phyloP scores from a whole-genome alignment of 1,140 invertebrate genomes.

The Drosophila azteca region DNA sequence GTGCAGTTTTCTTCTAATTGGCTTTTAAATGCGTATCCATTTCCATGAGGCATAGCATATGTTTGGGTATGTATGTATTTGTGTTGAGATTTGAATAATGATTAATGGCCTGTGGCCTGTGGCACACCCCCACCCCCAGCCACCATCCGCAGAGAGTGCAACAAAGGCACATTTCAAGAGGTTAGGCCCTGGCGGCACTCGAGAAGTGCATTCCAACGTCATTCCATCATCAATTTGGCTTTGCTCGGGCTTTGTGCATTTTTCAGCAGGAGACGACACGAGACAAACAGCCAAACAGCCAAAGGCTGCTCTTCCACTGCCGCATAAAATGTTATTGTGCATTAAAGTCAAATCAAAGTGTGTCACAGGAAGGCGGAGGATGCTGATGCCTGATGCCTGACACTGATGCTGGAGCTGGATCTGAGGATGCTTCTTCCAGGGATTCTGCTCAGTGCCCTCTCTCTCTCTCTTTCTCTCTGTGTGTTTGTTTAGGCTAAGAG shows the following conservation, averaged over 20 bases:
- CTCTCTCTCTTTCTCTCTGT: slow-evolving; percentile 16
- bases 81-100: slow-evolving; percentile 57
- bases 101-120: slow-evolving; percentile 46
- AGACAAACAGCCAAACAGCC: slow-evolving; percentile 26
- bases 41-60: not conserved
- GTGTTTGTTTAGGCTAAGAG: slow-evolving; percentile 63
- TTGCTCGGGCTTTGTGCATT: slow-evolving; percentile 59
- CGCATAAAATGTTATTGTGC: slow-evolving; percentile 68
- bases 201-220: slow-evolving; percentile 55
- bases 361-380: slow-evolving; percentile 36
- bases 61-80: slow-evolving; percentile 3
- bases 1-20: slow-evolving; percentile 58
- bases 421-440: slow-evolving; percentile 30
- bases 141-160: slow-evolving; percentile 6
- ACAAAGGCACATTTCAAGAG: slow-evolving; percentile 35
- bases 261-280: slow-evolving; percentile 33
- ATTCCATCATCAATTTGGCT: slow-evolving; percentile 62
- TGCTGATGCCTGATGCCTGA: not conserved
- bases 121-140: not conserved
- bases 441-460: slow-evolving; percentile 5
- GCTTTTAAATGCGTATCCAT: slow-evolving; percentile 51
- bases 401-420: not conserved
- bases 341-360: slow-evolving; percentile 80
- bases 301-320: slow-evolving; percentile 38
- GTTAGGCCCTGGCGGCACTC: slow-evolving; percentile 43